Base-by-base conservation (phyloP, 2,797 vertebrate genomes). In the Masticophis lateralis region DNA sequence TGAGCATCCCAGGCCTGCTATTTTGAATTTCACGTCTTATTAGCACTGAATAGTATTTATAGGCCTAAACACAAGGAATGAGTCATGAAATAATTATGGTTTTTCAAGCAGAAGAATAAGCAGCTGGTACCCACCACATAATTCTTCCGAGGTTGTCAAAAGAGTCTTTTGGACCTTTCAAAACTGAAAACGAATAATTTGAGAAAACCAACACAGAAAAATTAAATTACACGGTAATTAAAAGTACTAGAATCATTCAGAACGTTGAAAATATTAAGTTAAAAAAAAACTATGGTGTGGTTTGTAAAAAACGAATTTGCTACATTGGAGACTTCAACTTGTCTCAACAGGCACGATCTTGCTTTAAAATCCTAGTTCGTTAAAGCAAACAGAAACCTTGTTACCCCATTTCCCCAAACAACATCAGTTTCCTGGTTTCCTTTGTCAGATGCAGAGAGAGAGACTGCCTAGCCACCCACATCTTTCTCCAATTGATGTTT, bases 31-130 rank as follows among this genome's bases (percentile, higher is more conserved):
- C 12, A 53, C 63, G 0, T 61, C 8, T 60, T 25, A 12, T 0
- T 94, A 88, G 91, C 37, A 86, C 86, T 63, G 56, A 90, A 47
- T 56, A 25, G 12, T 91, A 91, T 92, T 92, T 91, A 86, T 66
- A 4, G 63, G 20, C 92, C 92, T 74, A 0, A 55, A 63, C 92
- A 59, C 60, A 53, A 0, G 0, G 25, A 1, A 0, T 61, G 27
- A 60, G 86, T 86, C 91, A 87, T 11, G 11, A 28, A 60, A 43
- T 74, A 87, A 22, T 13, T 0, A 12, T 4, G 47, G 47, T 63
- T 60, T 92, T 69, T 63, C 53, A 74, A 86, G 69, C 43, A 79
- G 92, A 86, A 57, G 10, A 61, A 56, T 43, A 47, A 25, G 13
- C 43, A 3, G 27, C 88, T 69, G 1, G 74, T 56, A 9, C 51